Evolutionary conservation across 2,113 vertebrate species (phyloP).

Genomic region (Sorex araneus): DNA sequence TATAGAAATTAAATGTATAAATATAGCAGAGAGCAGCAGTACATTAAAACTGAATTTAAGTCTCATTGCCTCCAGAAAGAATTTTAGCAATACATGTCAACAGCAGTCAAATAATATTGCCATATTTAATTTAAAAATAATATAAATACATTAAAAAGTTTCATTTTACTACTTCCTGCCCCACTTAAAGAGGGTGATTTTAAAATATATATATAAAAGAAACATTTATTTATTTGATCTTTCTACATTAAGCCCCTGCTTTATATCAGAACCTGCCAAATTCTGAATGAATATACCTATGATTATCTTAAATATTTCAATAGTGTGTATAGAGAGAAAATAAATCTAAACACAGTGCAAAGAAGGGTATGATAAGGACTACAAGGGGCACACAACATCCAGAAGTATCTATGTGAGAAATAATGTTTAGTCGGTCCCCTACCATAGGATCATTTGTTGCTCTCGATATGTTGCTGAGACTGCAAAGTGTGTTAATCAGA

Average conservation of each 20-base stretch:
- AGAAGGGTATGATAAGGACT: neutral
- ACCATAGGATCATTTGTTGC: neutral
- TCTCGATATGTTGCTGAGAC: neutral
- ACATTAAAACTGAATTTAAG: slow-evolving; percentile 19
- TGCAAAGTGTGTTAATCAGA: neutral
- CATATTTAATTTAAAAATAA: too few species aligned
- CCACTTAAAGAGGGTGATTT: neutral
- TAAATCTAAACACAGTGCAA: neutral
- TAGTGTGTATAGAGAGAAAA: neutral
- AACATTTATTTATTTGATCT: slow-evolving; percentile 7
- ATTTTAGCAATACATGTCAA: too few species aligned
- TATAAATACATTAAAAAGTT: too few species aligned
- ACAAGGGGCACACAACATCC: neutral
- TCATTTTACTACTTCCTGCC: neutral
- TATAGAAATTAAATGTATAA: slow-evolving; percentile 1
- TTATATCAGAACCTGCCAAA: neutral
- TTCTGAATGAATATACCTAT: neutral
- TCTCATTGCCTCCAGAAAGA: too few species aligned
- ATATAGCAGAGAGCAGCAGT: neutral
- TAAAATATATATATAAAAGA: neutral
- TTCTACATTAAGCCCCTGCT: neutral
- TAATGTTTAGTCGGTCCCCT: neutral
- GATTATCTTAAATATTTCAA: neutral
- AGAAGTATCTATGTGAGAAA: neutral
- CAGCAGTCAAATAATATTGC: too few species aligned